These are phyloP conservation scores for Emys orbicularis DNA, from an alignment of 2,797 vertebrate species.

Conservation along the genomic window DNA sequence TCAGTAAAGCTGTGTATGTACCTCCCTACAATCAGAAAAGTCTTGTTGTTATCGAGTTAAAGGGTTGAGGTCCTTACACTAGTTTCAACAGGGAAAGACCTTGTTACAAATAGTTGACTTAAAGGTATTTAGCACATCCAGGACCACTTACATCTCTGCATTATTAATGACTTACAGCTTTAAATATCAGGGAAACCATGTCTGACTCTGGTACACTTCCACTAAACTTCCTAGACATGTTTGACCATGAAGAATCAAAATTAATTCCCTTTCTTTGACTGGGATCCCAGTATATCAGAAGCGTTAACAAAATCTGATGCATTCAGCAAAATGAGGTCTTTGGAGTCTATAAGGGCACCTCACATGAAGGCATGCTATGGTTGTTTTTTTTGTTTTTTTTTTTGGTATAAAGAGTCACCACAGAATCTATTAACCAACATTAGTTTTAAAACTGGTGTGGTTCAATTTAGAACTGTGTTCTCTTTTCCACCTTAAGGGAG, in stretches of 20 bases:
- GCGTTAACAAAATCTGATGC: neutral
- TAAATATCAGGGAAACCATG: neutral
- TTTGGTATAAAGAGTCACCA: neutral
- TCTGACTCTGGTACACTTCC: neutral
- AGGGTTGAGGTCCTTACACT: neutral
- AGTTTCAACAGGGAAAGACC: neutral
- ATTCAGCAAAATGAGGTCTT: neutral
- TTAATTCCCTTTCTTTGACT: neutral
- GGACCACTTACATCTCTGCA: neutral
- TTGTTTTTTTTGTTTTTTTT: neutral
- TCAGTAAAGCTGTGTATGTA: neutral
- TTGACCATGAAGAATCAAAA: neutral
- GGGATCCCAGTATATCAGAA: neutral
- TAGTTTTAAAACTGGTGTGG: neutral
- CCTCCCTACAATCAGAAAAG: neutral
- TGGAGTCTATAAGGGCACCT: neutral
- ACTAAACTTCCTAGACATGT: neutral
- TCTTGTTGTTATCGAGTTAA: neutral
- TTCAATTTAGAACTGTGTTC: neutral
- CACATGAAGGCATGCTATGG: neutral
- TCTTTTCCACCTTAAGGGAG: neutral
- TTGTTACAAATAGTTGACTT: slow-evolving; percentile 21
- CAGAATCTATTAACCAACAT: neutral
- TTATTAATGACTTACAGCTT: neutral
- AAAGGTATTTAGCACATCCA: neutral